Conservation (phyloP, 2,888 invertebrate species). For the Xestia c-nigrum region DNA sequence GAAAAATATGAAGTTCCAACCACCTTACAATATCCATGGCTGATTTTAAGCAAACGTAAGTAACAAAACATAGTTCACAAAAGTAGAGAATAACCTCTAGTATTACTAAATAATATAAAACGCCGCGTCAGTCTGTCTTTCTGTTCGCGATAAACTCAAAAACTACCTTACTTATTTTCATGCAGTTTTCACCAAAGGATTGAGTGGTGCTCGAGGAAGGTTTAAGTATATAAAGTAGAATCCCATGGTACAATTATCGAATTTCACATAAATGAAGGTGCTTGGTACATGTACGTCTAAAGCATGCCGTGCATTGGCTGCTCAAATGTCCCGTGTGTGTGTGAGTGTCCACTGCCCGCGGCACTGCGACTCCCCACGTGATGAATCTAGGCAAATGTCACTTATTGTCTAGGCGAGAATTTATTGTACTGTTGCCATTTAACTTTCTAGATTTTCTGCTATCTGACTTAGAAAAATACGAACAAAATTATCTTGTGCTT, state of each 20-base stretch:
- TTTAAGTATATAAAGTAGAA: too few relatives aligned
- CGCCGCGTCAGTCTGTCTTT: too few relatives aligned
- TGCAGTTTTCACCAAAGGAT: too few relatives aligned
- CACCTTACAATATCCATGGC: not conserved
- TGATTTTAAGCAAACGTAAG: not conserved
- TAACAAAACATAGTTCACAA: too few relatives aligned
- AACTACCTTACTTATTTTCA: too few relatives aligned
- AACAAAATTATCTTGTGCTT: too few relatives aligned
- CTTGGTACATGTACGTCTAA: not conserved
- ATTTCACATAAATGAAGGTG: not conserved
- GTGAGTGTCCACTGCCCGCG: constrained; percentile 69
- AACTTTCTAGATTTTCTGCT: constrained; percentile 26
- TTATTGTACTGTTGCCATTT: constrained; percentile 60
- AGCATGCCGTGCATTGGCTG: constrained; percentile 15
- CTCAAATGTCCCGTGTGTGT: constrained; percentile 45
- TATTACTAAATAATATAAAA: too few relatives aligned
- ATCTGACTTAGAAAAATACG: not conserved
- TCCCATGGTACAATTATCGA: too few relatives aligned
- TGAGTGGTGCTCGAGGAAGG: too few relatives aligned
- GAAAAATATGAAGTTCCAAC: not conserved
- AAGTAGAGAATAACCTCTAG: too few relatives aligned
- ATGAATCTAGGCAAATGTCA: constrained; percentile 82
- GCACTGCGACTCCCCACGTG: constrained; percentile 76
- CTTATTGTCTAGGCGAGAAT: constrained; percentile 75
- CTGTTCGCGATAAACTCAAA: too few relatives aligned